A percentile compares a stretch with the other conserved stretches of the same genome.
These are phyloP conservation scores for Epirrita christyi DNA, from an alignment of 2,888 invertebrate species.

Conservation along the genomic window DNA sequence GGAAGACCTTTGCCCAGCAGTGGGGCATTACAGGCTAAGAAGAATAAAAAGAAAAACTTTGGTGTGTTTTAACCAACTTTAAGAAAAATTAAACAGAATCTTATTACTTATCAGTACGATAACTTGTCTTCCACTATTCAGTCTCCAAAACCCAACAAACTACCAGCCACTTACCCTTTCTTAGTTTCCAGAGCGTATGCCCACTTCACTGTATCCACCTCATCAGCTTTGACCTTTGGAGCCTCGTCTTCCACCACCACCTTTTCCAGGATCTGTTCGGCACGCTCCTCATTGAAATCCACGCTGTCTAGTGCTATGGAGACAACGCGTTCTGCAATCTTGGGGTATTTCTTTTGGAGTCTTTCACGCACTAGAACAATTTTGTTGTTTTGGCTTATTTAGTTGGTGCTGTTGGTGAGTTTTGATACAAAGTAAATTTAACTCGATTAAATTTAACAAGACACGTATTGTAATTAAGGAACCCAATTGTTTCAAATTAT, in stretches of 20 bases:
- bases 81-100: too few species aligned
- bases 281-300: conserved; percentile 92
- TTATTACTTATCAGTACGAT: too few species aligned
- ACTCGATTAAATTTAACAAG: not conserved
- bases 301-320: conserved; percentile 95
- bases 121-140: conserved; percentile 5
- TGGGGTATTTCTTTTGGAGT: conserved; percentile 89
- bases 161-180: conserved; percentile 58
- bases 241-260: conserved; percentile 87
- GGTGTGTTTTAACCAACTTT: too few species aligned
- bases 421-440: too few species aligned
- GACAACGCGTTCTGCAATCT: conserved; percentile 92
- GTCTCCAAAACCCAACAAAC: conserved; percentile 1
- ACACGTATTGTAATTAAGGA: not conserved
- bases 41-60: too few species aligned
- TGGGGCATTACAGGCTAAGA: too few species aligned
- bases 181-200: conserved; percentile 47
- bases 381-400: not conserved
- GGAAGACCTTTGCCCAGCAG: too few species aligned
- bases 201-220: conserved; percentile 51
- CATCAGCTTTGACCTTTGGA: conserved; percentile 49
- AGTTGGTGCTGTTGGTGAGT: too few species aligned
- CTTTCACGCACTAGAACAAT: conserved; percentile 87
- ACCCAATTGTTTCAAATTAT: not conserved
- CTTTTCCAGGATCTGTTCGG: conserved; percentile 91